Conservation (phyloP, 2,888 invertebrate species). For the Ferdinandea cuprea region DNA sequence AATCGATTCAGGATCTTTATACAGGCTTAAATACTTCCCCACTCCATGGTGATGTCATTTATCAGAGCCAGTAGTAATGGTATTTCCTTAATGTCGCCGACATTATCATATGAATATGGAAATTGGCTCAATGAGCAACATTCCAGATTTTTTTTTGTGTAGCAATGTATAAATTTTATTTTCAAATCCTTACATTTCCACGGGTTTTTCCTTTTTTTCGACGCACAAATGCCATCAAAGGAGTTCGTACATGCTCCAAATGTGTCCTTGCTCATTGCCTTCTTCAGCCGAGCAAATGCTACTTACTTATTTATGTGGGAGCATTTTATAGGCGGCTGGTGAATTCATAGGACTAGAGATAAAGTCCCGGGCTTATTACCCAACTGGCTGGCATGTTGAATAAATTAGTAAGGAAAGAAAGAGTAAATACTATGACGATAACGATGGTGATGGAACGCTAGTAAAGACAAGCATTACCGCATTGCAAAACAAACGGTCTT, state of each 20-base stretch:
- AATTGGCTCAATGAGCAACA: conserved; percentile 53
- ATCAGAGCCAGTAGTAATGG: not conserved
- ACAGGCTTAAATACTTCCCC: conserved; percentile 48
- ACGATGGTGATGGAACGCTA: conserved; percentile 30
- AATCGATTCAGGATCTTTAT: conserved; percentile 4
- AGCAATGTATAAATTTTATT: conserved; percentile 37
- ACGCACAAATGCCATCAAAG: conserved; percentile 15
- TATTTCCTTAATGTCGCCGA: conserved; percentile 11
- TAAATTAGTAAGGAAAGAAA: conserved; percentile 44
- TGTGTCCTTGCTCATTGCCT: conserved; percentile 23
- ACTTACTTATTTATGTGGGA: conserved; percentile 64
- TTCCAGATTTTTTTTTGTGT: conserved; percentile 36
- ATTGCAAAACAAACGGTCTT: not conserved
- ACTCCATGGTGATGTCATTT: conserved; percentile 19
- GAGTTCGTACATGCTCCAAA: conserved; percentile 11
- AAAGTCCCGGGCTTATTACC: conserved; percentile 62
- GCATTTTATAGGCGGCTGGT: conserved; percentile 54
- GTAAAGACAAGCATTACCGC: not conserved
- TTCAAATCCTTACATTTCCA: conserved; percentile 25
- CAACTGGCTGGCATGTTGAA: conserved; percentile 54
- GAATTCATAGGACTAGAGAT: conserved; percentile 19
- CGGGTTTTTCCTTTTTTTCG: conserved; percentile 9
- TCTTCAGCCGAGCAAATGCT: conserved; percentile 7
- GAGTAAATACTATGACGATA: conserved; percentile 21
- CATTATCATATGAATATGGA: conserved; percentile 59